Evolutionary conservation across 1,140 invertebrate genomes (phyloP), one percentile per base, ranked within the genome.

Genomic region (Stegodyphus mimosarum): DNA sequence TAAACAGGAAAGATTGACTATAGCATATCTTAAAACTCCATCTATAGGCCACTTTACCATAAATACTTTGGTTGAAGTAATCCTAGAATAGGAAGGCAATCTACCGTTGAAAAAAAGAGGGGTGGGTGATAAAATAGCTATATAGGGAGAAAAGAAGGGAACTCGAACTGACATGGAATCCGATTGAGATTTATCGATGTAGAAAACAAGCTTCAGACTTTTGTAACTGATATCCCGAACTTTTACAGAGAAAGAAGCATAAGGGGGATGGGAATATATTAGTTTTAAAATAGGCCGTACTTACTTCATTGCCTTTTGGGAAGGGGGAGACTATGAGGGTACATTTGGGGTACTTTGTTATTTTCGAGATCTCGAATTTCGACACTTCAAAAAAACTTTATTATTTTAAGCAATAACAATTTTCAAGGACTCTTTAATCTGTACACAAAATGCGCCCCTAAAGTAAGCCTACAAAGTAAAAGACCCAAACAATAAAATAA

Each of bases 201-300:
- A 55, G 80, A 83, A 83, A 83, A 83, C 71, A 83, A 74, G 80
- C 80, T 83, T 74, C 69, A 33, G 63, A 83, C 70, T 83, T 83
- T 74, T 83, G 80, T 83, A 83, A 83, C 80, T 52, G 80, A 83
- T 83, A 71, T n/a, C 66, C 52, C 51, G 55, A 64, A 83, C 71
- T 83, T 73, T 51, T 10, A 73, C 17, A 83, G 74, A 74, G 67
- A 83, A 33, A 33, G 33, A 33, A 33, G 33, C 33, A 33, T 33
- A 33, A 33, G 33, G 33, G 33, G 33, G 33, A 3, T 1, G 33
- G 33, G 73, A 83, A 83, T 71, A 83, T 83, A 83, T 83, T 83
- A 83, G 80, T 67, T 83, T 83, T 67, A 53, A 69, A 52, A 18
- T 6, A 64, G 51, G 48, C 48, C 49, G 52, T 70, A 10, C 17